Percentiles rank a stretch among this genome's conserved stretches.
Evolutionary conservation across 2,888 invertebrate genomes (phyloP).

Genomic region (Electrophaes corylata): DNA sequence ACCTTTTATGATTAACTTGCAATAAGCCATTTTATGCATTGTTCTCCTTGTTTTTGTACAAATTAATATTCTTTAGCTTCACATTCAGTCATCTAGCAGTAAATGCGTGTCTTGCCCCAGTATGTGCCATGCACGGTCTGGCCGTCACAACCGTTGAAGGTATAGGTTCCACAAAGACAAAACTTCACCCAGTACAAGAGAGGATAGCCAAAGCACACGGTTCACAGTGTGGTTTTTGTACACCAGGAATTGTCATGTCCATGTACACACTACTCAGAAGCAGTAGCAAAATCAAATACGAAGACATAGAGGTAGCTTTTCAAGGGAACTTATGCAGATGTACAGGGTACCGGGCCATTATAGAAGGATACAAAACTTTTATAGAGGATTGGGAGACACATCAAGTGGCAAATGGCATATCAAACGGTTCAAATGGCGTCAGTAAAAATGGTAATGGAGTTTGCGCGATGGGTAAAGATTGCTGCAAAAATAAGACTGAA

Average conservation of each 20-base stretch:
- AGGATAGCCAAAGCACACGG: conserved; percentile 93
- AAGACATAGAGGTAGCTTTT: conserved; percentile 89
- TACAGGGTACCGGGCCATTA: conserved; percentile 93
- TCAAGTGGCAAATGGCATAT: conserved; percentile 52
- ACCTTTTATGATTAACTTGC: conserved; percentile 12
- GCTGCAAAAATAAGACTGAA: conserved; percentile 83
- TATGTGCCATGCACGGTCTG: conserved; percentile 91
- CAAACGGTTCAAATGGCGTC: conserved; percentile 32
- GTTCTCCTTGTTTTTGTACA: not conserved
- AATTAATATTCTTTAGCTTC: conserved; percentile 26
- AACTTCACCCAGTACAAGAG: conserved; percentile 92
- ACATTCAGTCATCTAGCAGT: conserved; percentile 87
- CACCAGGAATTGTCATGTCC: conserved; percentile 96
- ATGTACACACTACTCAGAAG: conserved; percentile 92
- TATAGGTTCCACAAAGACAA: conserved; percentile 89
- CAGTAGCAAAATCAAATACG: conserved; percentile 67
- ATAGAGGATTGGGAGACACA: conserved; percentile 88
- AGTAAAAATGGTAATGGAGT: conserved; percentile 44
- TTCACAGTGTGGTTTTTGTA: conserved; percentile 95
- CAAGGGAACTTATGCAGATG: conserved; percentile 92
- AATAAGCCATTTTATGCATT: no score
- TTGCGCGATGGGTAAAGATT: conserved; percentile 86
- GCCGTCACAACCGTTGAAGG: conserved; percentile 95
- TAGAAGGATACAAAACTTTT: conserved; percentile 92
- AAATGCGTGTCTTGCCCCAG: conserved; percentile 92